Evolutionary conservation across 2,113 vertebrate genomes (phyloP).

Genomic region (Aptenodytes patagonicus): DNA sequence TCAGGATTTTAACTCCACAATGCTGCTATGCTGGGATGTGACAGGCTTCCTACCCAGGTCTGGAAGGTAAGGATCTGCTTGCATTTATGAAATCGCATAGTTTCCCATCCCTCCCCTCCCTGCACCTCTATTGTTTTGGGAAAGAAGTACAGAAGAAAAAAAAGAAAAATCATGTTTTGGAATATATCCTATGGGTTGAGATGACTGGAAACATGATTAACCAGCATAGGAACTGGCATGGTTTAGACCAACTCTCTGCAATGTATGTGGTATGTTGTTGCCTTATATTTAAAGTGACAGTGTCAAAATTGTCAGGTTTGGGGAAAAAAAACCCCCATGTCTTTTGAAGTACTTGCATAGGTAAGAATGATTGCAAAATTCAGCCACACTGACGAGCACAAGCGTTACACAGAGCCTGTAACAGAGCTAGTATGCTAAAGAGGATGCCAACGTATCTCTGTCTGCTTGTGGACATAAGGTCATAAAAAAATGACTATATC

Average conservation of each 20-base stretch:
- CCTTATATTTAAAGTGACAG: conserved; percentile 6
- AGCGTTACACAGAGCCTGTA: background rate
- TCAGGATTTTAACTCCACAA: background rate
- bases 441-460: background rate
- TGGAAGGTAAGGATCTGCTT: conserved; percentile 46
- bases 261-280: background rate
- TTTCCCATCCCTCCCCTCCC: background rate
- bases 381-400: background rate
- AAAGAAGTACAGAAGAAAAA: background rate
- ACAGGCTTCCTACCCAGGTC: conserved; percentile 7
- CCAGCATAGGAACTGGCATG: background rate
- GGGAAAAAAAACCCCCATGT: accelerated
- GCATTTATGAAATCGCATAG: background rate
- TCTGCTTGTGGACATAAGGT: background rate
- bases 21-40: conserved; percentile 40
- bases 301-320: background rate
- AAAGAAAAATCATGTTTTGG: background rate
- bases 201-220: background rate
- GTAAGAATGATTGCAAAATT: background rate
- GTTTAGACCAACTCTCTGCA: background rate
- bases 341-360: background rate
- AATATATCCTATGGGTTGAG: background rate
- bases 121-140: background rate
- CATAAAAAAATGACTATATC: background rate
- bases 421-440: background rate